A percentile compares a stretch with the other conserved stretches of the same genome.
Conservation (phyloP, 1,140 invertebrate genomes). For the Drosophila carrolli region DNA sequence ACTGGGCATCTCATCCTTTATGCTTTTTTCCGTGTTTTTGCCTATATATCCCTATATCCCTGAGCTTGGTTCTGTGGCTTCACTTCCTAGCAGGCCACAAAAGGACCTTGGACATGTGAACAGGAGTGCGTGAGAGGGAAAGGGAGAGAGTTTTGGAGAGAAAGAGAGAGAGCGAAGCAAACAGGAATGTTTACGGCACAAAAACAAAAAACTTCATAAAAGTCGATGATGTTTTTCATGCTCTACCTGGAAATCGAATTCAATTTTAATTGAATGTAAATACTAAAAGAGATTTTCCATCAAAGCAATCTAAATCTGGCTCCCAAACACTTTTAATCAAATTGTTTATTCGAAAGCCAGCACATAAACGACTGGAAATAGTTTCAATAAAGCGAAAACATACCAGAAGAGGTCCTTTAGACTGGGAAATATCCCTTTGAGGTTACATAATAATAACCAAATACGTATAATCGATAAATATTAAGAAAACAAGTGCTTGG, state of each 20-base stretch:
- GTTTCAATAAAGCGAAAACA: neutral
- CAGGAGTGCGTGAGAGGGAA: constrained; percentile 24
- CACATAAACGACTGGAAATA: constrained; percentile 17
- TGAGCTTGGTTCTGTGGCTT: constrained; percentile 57
- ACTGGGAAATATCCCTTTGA: neutral
- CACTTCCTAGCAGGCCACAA: constrained; percentile 61
- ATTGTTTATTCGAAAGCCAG: constrained; percentile 16
- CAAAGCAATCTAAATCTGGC: constrained; percentile 27
- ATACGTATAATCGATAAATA: too few species aligned
- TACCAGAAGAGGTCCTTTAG: neutral
- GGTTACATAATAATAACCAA: too few species aligned
- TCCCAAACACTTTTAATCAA: constrained; percentile 29
- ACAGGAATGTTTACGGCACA: constrained; percentile 63
- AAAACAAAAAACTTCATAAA: constrained; percentile 16
- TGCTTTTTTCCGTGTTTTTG: constrained; percentile 19
- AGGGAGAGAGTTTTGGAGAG: constrained; percentile 20
- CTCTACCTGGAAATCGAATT: constrained; percentile 42
- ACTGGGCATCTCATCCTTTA: constrained; percentile 59
- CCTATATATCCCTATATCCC: constrained; percentile 53
- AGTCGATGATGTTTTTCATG: constrained; percentile 26
- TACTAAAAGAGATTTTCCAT: constrained; percentile 25
- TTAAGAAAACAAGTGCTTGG: too few species aligned
- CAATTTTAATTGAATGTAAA: constrained; percentile 52
- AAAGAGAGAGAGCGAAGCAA: constrained; percentile 30
- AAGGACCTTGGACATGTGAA: constrained; percentile 68